Evolutionary conservation across 2,888 invertebrate genomes (phyloP), one percentile per base, ranked within the genome.

Genomic region (Agonopterix heracliana): DNA sequence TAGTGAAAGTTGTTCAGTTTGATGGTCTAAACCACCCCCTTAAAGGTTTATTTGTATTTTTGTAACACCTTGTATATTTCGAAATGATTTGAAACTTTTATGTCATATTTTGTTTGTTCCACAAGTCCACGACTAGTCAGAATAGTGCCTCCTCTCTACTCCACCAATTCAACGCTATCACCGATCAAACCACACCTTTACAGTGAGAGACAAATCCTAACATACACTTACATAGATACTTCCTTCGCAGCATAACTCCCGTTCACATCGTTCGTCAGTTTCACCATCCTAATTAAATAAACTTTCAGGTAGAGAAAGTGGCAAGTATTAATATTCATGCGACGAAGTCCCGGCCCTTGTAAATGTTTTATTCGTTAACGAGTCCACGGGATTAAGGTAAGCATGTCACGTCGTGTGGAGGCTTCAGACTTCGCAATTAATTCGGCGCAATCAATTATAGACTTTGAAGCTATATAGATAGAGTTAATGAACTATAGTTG

Each of bases 321-420:
- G 35, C 8, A 26, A 41, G 38, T 46, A 78, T 87, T 85, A 86
- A 86, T 87, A 87, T 87, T 86, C 87, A 87, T 83, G 75, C 64
- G 64, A 56, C 59, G 74, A 67, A 58, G 61, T 62, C 60, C 66
- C 68, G 66, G 72, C 71, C 77, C 82, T 77, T 81, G 84, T 86
- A 84, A 86, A 87, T 87, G 85, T 87, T 87, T 86, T 82, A 86
- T 87, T 79, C 84, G 87, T 80, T 87, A 87, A 86, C 87, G 85
- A 85, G 81, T 75, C 71, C 63, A 61, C 65, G 52, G 78, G 79
- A 84, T 86, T 85, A 84, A 69, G 74, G 82, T 78, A 85, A 85
- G 83, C 84, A 76, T 81, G 84, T 83, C 87, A 86, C 85, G 84
- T 83, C 69, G 81, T 82, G 70, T 80, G 79, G 74, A 73, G 69